Conservation (phyloP, 37 sponge, comb jelly and placozoan species). For the Theonella swinhoei region DNA sequence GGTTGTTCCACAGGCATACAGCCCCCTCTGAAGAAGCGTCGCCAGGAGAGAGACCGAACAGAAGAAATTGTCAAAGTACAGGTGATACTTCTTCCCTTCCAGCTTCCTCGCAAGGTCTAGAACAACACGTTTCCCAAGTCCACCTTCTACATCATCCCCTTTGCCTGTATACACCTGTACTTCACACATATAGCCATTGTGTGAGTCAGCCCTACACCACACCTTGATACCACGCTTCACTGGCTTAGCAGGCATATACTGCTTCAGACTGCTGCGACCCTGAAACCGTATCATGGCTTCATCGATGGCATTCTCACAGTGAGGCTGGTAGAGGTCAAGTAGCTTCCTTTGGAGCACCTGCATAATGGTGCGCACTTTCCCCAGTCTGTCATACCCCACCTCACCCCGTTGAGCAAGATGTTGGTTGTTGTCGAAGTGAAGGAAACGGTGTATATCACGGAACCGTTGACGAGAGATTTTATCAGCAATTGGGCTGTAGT, state of each 20-base stretch:
- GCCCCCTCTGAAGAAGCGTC: no score
- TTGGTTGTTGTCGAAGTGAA: conserved; percentile 15
- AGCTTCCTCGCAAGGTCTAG: no score
- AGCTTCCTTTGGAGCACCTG: neutral
- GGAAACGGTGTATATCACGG: conserved; percentile 12
- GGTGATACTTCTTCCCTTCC: no score
- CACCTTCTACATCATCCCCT: no score
- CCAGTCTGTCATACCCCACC: no score
- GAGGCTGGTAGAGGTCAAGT: neutral
- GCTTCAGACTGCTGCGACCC: no score
- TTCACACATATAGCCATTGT: no score
- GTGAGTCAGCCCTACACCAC: conserved; percentile 3
- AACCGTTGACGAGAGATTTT: no score
- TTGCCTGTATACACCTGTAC: neutral
- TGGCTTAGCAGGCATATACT: neutral
- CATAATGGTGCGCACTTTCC: neutral
- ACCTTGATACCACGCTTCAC: conserved; percentile 4
- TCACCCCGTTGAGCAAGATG: neutral
- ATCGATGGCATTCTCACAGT: neutral
- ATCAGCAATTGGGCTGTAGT: conserved; percentile 25
- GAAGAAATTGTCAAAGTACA: no score
- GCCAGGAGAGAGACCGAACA: no score
- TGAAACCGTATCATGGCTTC: conserved; percentile 26
- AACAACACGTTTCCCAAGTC: no score
- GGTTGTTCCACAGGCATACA: neutral